phyloP scores from a whole-genome alignment of 1,140 invertebrate species.

The Magallana gigas region DNA sequence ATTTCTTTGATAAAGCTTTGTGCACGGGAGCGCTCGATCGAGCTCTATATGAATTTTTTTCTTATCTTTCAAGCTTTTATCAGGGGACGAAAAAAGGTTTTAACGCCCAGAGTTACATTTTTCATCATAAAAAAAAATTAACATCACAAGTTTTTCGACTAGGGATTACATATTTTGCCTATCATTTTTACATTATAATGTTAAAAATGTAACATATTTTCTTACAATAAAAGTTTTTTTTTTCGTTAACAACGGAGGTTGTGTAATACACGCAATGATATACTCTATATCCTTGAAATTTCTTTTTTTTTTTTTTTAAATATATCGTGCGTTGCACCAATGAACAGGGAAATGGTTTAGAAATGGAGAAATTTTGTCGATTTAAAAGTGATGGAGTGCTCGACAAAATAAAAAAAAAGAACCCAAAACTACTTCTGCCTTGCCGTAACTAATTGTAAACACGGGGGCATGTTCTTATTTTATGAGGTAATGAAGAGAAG shows the following conservation, averaged over 20 bases:
- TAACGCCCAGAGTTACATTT: conserved; percentile 26
- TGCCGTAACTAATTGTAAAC: conserved; percentile 37
- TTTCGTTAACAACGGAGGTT: no score
- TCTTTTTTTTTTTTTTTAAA: no score
- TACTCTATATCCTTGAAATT: neutral
- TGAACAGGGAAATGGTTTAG: neutral
- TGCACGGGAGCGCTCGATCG: neutral
- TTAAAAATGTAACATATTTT: no score
- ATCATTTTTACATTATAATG: no score
- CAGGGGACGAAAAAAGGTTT: neutral
- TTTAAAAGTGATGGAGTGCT: conserved; percentile 7
- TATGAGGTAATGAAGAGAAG: conserved; percentile 27
- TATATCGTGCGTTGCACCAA: neutral
- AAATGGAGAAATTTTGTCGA: conserved; percentile 19
- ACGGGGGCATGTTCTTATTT: conserved; percentile 29
- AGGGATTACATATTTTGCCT: neutral
- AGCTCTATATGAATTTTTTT: neutral
- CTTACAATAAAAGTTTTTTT: no score
- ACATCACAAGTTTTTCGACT: neutral
- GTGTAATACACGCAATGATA: neutral
- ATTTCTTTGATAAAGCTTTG: conserved; percentile 11
- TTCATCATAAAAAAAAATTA: neutral
- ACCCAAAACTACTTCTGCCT: conserved; percentile 10
- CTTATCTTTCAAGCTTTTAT: neutral
- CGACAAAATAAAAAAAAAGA: neutral